Conservation (phyloP, 2,888 invertebrate genomes). For the Notodonta dromedarius region DNA sequence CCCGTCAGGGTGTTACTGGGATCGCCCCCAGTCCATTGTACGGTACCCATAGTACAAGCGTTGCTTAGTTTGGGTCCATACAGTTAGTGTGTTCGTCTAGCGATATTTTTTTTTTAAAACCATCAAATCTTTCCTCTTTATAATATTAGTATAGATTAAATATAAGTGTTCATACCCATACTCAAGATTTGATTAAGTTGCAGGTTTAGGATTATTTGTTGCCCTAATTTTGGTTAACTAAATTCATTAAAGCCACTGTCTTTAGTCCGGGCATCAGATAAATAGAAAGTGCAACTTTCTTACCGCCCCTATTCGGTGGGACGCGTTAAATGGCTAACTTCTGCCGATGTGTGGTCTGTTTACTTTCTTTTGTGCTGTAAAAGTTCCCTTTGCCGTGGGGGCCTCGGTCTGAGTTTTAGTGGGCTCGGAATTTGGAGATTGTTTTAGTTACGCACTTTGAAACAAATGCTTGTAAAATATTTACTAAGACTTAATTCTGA, state of each 20-base stretch:
- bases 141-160: too few species aligned
- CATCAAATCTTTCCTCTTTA: too few species aligned
- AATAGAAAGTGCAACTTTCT: constrained; percentile 62
- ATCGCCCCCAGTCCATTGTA: too few species aligned
- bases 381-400: constrained; percentile 50
- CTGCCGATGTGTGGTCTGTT: constrained; percentile 54
- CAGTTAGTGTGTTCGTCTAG: too few species aligned
- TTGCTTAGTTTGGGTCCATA: too few species aligned
- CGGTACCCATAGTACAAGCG: too few species aligned
- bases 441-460: background rate
- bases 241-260: background rate
- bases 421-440: background rate
- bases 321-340: constrained; percentile 63
- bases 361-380: constrained; percentile 63
- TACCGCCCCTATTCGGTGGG: constrained; percentile 59
- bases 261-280: background rate
- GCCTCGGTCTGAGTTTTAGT: constrained; percentile 6
- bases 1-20: too few species aligned
- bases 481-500: too few species aligned
- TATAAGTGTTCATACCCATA: too few species aligned
- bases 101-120: too few species aligned
- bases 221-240: background rate
- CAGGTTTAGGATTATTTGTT: background rate
- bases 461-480: background rate
- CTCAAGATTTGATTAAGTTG: background rate